Conservation (phyloP, 1,140 invertebrate species). For the Laupala kohalensis region DNA sequence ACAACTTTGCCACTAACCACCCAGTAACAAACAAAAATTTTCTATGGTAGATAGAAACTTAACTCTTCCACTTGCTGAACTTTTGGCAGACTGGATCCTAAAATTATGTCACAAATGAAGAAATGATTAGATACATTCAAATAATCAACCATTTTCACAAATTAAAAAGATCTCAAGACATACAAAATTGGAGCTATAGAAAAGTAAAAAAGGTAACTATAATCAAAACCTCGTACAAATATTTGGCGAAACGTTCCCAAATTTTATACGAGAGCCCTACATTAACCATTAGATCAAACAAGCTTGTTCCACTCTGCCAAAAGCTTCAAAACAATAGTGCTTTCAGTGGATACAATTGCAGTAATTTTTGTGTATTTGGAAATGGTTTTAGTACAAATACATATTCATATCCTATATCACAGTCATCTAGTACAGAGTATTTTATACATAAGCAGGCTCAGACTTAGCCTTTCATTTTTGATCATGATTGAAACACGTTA, state of each 20-base stretch:
- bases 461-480: background rate
- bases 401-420: background rate
- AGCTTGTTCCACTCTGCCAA: background rate
- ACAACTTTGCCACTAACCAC: background rate
- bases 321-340: background rate
- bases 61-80: background rate
- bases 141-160: too few species aligned
- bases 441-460: background rate
- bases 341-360: background rate
- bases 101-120: too few species aligned
- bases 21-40: background rate
- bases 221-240: too few species aligned
- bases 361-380: background rate
- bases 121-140: too few species aligned
- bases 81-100: background rate
- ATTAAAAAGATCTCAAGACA: too few species aligned
- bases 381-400: background rate
- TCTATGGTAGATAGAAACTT: background rate
- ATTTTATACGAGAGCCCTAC: too few species aligned
- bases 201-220: too few species aligned
- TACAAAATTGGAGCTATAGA: too few species aligned
- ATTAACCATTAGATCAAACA: too few species aligned
- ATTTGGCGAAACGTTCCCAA: too few species aligned
- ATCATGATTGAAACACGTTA: background rate
- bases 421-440: background rate